phyloP scores from a whole-genome alignment of 2,113 vertebrate species.

The Tylochromis polylepis region DNA sequence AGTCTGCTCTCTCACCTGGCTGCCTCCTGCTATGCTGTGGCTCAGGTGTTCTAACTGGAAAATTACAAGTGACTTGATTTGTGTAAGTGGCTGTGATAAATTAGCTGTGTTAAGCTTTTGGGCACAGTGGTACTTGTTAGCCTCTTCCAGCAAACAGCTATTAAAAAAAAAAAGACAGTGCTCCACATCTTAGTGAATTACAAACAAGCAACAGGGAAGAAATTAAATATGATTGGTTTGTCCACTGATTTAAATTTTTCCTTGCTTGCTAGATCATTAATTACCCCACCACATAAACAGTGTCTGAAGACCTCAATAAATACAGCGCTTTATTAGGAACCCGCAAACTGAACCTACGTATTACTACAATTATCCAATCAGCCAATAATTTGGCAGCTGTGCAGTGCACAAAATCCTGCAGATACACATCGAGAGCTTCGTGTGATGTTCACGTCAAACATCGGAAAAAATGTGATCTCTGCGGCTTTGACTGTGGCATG shows the following conservation, averaged over 20 bases:
- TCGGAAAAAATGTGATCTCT: neutral
- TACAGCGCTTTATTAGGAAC: neutral
- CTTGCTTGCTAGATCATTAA: neutral
- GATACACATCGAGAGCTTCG: neutral
- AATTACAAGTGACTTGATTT: conserved; percentile 41
- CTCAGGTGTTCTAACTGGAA: conserved; percentile 42
- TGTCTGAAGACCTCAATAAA: neutral
- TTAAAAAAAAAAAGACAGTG: neutral
- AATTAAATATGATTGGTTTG: neutral
- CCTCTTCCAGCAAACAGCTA: neutral
- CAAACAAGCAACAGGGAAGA: neutral
- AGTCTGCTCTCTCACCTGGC: conserved; percentile 3
- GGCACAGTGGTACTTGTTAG: conserved; percentile 1
- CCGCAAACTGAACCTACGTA: neutral
- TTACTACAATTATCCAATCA: neutral
- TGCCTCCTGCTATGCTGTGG: neutral
- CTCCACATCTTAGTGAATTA: neutral
- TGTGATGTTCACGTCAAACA: neutral
- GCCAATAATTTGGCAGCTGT: neutral
- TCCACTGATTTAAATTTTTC: neutral
- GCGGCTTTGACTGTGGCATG: neutral
- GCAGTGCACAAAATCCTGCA: neutral
- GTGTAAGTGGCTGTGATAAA: conserved; percentile 43
- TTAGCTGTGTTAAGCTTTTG: conserved; percentile 11
- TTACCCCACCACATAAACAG: neutral